Base-by-base conservation (phyloP, 2,888 invertebrate genomes). In the Noctua janthina region DNA sequence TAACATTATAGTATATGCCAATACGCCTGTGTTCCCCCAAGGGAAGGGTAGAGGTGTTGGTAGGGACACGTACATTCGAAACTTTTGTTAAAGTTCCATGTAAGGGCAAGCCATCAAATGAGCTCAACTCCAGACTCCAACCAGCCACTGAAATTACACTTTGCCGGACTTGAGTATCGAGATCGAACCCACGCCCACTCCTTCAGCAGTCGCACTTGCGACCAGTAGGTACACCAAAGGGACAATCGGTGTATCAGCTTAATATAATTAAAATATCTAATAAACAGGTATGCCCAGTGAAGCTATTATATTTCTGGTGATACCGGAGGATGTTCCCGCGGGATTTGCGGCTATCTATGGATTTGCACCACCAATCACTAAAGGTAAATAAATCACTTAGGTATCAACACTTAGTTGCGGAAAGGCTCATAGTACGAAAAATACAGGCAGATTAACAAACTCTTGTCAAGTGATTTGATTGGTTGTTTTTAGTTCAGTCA, bases 261-360 rank as follows among this genome's bases (percentile, higher is more conserved):
- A 0, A 35, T 35, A 17, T 64, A 35, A 35, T 15, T 69, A 4
- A 23, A 23, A 56, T 71, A 8, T 68, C 3, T n/a, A n/a, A n/a
- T 46, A 5, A 23, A n/a, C 87, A 95, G 95, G 87, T 87, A 20
- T 82, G 0, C 77, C 81, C 0, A 81, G 68, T 0, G 76, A 81
- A 2, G 78, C 86, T 0, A 91, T 92, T 35, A 90, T 92, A 43
- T 90, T 95, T 17, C 87, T 95, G 62, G 90, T 96, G 0, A 86
- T 95, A 0, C 96, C 96, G 0, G 96, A 96, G 76, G 96, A 97
- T 64, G 93, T 97, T 0, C 94, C 96, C 0, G 94, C 95, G 4
- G 95, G 92, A 0, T 93, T 96, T 2, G 95, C 95, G 0, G 94
- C 94, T 0, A 93, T 96, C 20, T 96, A 93, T 75, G 96, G 96